phyloP scores from a whole-genome alignment of 2,888 invertebrate species.

The Chloromyia formosa region DNA sequence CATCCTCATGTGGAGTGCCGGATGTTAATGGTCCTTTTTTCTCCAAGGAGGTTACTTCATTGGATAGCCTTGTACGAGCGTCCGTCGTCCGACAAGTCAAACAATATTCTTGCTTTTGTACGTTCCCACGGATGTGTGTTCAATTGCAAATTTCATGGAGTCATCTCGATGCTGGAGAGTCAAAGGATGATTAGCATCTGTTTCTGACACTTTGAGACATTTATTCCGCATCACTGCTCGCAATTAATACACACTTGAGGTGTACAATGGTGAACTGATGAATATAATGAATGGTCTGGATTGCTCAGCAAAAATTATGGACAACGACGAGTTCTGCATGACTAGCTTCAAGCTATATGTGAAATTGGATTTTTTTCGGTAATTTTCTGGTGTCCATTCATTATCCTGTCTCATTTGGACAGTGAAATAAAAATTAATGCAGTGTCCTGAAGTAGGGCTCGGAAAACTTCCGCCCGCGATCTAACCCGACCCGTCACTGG shows the following conservation, averaged over 20 bases:
- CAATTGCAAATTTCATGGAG: slow-evolving; percentile 14
- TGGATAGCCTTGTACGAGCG: neutral
- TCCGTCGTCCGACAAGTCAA: neutral
- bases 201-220: slow-evolving; percentile 23
- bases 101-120: neutral
- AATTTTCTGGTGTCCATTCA: too few species aligned
- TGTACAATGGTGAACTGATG: neutral
- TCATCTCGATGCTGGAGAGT: neutral
- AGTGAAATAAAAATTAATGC: too few species aligned
- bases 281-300: neutral
- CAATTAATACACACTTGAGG: slow-evolving; percentile 8
- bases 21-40: slow-evolving; percentile 17
- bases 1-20: neutral
- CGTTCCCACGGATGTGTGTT: slow-evolving; percentile 1
- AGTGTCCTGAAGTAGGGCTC: too few species aligned
- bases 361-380: too few species aligned
- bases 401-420: too few species aligned
- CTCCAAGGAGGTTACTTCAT: too few species aligned
- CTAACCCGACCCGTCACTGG: too few species aligned
- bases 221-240: slow-evolving; percentile 14
- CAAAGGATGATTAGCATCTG: slow-evolving; percentile 24
- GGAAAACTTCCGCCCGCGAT: too few species aligned
- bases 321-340: too few species aligned
- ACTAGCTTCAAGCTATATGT: too few species aligned
- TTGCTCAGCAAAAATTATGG: neutral